These are phyloP conservation scores for Lacanobia oleracea DNA, from an alignment of 2,888 invertebrate genomes.

Conservation along the genomic window DNA sequence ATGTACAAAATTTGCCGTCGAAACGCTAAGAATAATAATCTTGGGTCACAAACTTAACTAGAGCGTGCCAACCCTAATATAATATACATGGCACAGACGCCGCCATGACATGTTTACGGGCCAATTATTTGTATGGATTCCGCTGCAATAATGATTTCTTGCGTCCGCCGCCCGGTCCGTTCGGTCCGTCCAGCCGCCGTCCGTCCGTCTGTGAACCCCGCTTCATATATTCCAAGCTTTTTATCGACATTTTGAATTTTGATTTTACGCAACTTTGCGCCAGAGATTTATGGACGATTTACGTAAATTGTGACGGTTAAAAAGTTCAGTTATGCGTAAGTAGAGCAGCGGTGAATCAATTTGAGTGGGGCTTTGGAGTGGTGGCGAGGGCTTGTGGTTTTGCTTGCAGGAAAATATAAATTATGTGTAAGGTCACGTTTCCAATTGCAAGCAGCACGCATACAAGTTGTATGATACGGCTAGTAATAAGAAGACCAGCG, in stretches of 20 bases:
- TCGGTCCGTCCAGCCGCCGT: constrained; percentile 73
- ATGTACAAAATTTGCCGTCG: too few species aligned
- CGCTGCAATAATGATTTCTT: constrained; percentile 90
- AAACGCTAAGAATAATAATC: too few species aligned
- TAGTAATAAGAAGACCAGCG: too few species aligned
- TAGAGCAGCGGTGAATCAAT: constrained; percentile 42
- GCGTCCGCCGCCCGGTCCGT: constrained; percentile 77
- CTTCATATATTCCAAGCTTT: constrained; percentile 81
- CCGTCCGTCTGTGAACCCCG: constrained; percentile 65
- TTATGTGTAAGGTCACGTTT: too few species aligned
- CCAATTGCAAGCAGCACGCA: too few species aligned
- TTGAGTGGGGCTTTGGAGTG: constrained; percentile 27
- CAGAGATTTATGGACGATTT: constrained; percentile 79
- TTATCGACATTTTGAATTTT: constrained; percentile 82
- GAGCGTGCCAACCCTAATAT: constrained; percentile 79
- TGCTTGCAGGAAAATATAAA: background rate
- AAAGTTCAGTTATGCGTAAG: constrained; percentile 61
- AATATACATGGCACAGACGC: constrained; percentile 90
- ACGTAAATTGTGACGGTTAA: constrained; percentile 64
- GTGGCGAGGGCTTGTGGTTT: background rate
- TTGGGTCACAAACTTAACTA: background rate
- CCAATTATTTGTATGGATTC: constrained; percentile 91
- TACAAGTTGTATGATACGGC: too few species aligned
- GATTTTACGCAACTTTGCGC: constrained; percentile 77
- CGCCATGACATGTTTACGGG: constrained; percentile 91